Base-by-base conservation (phyloP, 35 echinoderm and acorn worm genomes). In the Apostichopus japonicus region DNA sequence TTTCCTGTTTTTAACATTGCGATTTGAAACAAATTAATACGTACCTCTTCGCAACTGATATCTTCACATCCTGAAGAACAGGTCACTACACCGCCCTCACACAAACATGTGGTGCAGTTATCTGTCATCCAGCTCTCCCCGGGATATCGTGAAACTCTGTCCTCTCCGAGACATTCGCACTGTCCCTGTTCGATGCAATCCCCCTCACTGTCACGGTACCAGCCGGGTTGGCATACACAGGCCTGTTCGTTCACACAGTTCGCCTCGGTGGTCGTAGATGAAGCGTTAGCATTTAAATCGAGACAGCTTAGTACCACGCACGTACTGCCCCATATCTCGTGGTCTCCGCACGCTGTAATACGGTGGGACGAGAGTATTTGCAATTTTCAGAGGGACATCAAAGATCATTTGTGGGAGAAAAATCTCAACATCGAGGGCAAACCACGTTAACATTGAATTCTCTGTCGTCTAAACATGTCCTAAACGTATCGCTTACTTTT, bases 251-350 rank as follows among this genome's bases (percentile, higher is more conserved):
- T 72, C 6, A 23, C 27, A 5, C 57, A 78, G 17, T 56, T 72
- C 5, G 9, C 19, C 4, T 83, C 56, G 1, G 67, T 77, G 8
- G 15, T n/a, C 0, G 79, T 83, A 8, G 53, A 72, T 13, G 61
- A 83, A n/a, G 13, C 55, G 55, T 77, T 79, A 25, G 24, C 27
- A 33, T 94, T 71, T 10, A 96, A 72, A 55, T 94, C 93, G 11
- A 33, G 8, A 54, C 95, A 96, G 72, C 81, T 96, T 27, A 82
- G 54, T 79, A 78, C 33, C 9, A 8, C 17, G 73, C 95, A 96
- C 44, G 78, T 94, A 62, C 87, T 77, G 65, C 24, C 77, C 95
- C 95, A 96, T 2, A 94, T 72, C 72, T 96, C 95, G 67, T 96
- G 92, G 22, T 92, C 86, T 53, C 86, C 93, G 63, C 93, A 94